Base-by-base conservation (phyloP, 2,888 invertebrate genomes). In the Smittia aterrima region DNA sequence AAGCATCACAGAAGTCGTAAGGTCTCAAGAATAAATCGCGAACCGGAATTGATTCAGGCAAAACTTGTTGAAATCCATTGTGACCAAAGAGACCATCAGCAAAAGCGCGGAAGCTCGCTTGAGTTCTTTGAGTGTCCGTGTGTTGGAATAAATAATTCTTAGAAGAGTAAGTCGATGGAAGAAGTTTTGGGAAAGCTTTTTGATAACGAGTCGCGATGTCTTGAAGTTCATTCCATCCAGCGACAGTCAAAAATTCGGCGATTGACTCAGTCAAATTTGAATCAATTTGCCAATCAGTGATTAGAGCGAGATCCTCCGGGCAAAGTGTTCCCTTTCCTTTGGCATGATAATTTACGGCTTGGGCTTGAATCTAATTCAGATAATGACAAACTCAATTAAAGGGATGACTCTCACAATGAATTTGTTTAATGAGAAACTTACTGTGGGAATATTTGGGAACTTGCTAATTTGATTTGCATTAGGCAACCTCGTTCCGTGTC, bases 281-380 rank as follows among this genome's bases (percentile, higher is more conserved):
- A 78, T 88, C 86, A 87, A 90, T 90, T 64, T 83, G 81, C 92
- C 92, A 92, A 67, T 83, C 84, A 78, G 86, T 85, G 3, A 93
- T 82, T 40, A 88, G 84, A 38, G 88, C 85, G 75, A 90, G 79
- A 82, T 93, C 93, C 1, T 87, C 84, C 1, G 82, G 78, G 80
- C 93, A 93, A 76, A 93, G 83, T 0, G 88, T 86, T 77, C 85
- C 83, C 80, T 84, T 81, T 13, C 81, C 85, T 75, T 84, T 1
- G 25, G 1, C 16, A 18, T 67, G 32, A 1, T n/a, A 18, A 24
- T 67, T 67, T 13, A 41, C 41, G 11, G 13, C 47, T 47, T 9
- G 16, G 3, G 11, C 6, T 47, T 47, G 47, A n/a, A 47, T 47
- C 38, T 38, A 11, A 38, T 9, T 11, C 6, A 6, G 38, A 38